Evolutionary conservation across 2,113 vertebrate genomes (phyloP).

Genomic region (Pseudonaja textilis): DNA sequence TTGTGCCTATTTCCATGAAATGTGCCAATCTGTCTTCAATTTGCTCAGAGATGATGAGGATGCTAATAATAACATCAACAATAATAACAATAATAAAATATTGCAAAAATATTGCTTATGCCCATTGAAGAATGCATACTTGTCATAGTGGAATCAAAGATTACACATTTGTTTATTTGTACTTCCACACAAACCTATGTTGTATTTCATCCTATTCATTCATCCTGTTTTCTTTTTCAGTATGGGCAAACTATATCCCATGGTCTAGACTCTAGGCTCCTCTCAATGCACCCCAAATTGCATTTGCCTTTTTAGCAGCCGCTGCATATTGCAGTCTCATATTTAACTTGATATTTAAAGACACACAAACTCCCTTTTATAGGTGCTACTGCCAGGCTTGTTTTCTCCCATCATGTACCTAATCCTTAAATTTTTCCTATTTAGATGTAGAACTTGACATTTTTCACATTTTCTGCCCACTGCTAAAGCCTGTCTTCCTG

Average conservation of each 20-base stretch:
- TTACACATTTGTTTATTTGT: not conserved
- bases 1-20: not conserved
- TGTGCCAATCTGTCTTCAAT: not conserved
- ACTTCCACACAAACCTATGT: not conserved
- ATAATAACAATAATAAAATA: not conserved
- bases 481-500: not conserved
- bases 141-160: not conserved
- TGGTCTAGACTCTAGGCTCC: not conserved
- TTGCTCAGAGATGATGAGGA: not conserved
- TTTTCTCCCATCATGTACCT: not conserved
- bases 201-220: not conserved
- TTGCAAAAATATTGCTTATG: not conserved
- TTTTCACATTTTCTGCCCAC: not conserved
- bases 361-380: not conserved
- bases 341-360: not conserved
- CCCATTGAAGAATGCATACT: not conserved
- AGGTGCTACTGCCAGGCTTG: not conserved
- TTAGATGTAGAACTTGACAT: not conserved
- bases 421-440: not conserved
- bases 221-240: not conserved
- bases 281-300: not conserved
- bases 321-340: not conserved
- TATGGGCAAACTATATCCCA: not conserved
- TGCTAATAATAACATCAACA: not conserved
- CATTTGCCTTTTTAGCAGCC: not conserved